Evolutionary conservation across 2,888 invertebrate species (phyloP).

Genomic region (Diadegma fenestrale): DNA sequence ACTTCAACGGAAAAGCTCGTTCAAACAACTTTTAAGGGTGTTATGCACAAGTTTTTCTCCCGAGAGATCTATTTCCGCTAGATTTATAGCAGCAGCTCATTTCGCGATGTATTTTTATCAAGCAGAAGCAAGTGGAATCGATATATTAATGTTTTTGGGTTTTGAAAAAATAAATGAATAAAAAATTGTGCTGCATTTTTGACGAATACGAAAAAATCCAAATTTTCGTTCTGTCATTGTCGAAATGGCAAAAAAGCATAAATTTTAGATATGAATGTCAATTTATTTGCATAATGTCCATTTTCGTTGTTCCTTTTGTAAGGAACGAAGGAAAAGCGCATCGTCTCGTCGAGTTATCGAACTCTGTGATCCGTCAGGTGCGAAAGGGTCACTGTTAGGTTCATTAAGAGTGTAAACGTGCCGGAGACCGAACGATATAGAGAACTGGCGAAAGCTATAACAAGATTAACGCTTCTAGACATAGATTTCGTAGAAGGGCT

Average conservation of each 20-base stretch:
- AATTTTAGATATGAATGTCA: no score
- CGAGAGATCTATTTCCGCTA: background rate
- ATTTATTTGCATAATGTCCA: background rate
- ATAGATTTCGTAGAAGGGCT: slow-evolving; percentile 66
- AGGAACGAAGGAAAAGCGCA: slow-evolving; percentile 12
- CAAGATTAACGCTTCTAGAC: slow-evolving; percentile 78
- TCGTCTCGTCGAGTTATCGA: background rate
- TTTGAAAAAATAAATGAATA: no score
- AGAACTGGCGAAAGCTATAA: slow-evolving; percentile 79
- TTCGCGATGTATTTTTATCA: no score
- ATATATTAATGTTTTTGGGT: no score
- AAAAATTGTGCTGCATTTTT: no score
- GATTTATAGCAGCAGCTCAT: background rate
- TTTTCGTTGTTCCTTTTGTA: background rate
- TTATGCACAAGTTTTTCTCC: background rate
- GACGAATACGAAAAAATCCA: no score
- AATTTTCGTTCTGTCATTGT: no score
- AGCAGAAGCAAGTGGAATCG: no score
- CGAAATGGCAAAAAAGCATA: no score
- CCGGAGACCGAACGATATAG: slow-evolving; percentile 67
- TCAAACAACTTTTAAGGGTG: background rate
- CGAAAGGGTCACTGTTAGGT: slow-evolving; percentile 52
- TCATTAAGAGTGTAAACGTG: slow-evolving; percentile 68
- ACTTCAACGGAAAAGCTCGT: background rate
- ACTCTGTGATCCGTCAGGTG: slow-evolving; percentile 42